These are phyloP conservation scores for Rhagophthalmus giganteus DNA, from an alignment of 2,888 invertebrate genomes.

Conservation along the genomic window DNA sequence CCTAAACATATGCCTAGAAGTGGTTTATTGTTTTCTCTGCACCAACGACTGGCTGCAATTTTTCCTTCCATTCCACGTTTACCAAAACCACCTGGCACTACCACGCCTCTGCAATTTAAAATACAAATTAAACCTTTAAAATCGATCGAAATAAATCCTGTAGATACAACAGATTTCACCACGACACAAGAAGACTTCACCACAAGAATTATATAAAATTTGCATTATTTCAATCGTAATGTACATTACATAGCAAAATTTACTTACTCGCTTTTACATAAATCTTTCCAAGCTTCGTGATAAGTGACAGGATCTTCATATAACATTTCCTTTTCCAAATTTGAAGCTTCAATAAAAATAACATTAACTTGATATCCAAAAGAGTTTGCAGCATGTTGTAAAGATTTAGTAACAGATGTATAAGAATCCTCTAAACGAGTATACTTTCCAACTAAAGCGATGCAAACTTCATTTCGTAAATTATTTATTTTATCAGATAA, in stretches of 20 bases:
- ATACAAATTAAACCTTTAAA: too few species aligned
- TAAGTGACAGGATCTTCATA: constrained; percentile 78
- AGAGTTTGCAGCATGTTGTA: constrained; percentile 90
- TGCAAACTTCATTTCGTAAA: constrained; percentile 80
- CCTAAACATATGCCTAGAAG: constrained; percentile 97
- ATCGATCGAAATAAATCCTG: too few species aligned
- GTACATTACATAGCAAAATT: background rate
- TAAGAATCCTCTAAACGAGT: constrained; percentile 95
- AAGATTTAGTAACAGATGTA: constrained; percentile 92
- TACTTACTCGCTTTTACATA: constrained; percentile 83
- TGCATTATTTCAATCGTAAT: too few species aligned
- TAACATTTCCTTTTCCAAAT: constrained; percentile 77
- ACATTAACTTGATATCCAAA: constrained; percentile 83
- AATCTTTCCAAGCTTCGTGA: constrained; percentile 90
- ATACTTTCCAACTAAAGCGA: constrained; percentile 95
- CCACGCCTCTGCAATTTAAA: constrained; percentile 81
- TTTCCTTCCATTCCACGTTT: constrained; percentile 95
- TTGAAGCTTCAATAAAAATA: constrained; percentile 89
- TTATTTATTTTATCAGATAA: constrained; percentile 84
- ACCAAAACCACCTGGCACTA: constrained; percentile 98
- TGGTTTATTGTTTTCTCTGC: constrained; percentile 85
- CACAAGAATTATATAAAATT: too few species aligned
- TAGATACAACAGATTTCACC: too few species aligned
- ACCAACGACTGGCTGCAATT: constrained; percentile 92
- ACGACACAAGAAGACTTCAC: too few species aligned